Evolutionary conservation across 1,140 invertebrate species (phyloP).

Genomic region (Parapsyche elsis): DNA sequence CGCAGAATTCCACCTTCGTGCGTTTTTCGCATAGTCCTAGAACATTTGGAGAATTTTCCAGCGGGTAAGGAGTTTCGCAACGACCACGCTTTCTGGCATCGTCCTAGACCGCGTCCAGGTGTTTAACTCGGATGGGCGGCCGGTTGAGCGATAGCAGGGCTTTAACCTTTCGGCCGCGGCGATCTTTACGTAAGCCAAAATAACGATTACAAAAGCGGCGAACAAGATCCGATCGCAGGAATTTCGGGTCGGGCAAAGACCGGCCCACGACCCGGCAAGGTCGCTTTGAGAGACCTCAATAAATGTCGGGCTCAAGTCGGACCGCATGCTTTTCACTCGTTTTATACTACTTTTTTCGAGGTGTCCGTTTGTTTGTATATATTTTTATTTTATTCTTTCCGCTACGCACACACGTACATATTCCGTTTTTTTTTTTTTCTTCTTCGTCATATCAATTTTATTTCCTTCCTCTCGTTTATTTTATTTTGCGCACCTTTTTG

Average conservation of each 20-base stretch:
- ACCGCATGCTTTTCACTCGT: constrained; percentile 29
- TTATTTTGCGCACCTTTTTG: background rate
- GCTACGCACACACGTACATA: background rate
- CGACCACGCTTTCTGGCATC: no score
- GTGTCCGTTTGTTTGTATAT: background rate
- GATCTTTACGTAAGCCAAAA: constrained; percentile 18
- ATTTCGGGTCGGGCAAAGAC: constrained; percentile 43
- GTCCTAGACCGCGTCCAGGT: no score
- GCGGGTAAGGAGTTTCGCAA: no score
- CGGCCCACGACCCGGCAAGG: constrained; percentile 39
- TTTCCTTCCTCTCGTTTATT: background rate
- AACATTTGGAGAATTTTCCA: no score
- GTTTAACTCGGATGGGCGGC: no score
- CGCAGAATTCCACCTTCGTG: no score
- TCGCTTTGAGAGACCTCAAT: constrained; percentile 42
- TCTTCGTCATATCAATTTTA: constrained; percentile 6
- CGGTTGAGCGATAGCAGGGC: no score
- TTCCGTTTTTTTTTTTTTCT: no score
- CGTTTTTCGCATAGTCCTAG: no score
- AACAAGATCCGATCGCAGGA: constrained; percentile 2
- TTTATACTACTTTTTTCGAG: constrained; percentile 5
- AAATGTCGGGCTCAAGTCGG: constrained; percentile 44
- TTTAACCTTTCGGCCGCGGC: no score
- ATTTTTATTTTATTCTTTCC: constrained; percentile 7
- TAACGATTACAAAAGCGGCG: background rate